Base-by-base conservation (phyloP, 2,888 invertebrate species). In the Drosophila heteroneura region DNA sequence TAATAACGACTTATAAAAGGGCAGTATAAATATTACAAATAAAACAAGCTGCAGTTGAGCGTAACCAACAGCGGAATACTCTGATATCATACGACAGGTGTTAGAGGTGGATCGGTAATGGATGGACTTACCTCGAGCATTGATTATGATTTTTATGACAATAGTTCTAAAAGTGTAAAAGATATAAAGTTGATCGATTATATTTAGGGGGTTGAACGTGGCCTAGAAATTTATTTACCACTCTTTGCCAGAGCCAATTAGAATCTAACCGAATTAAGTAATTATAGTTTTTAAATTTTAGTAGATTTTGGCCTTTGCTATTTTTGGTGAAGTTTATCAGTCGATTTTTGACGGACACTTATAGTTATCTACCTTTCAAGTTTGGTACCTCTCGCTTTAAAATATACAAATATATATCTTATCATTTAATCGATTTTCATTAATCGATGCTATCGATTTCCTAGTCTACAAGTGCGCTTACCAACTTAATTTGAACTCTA, bases 1-100 rank as follows among this genome's bases (percentile, higher is more conserved):
- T 71, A 71, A 76, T 53, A 33, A 9, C 1, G 28, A 5, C 12
- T 51, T 39, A 22, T 82, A 66, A 73, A 78, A 74, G 67, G 61
- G 60, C 63, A 28, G 14, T 70, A 62, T 66, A 70, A 26, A 47
- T 16, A 47, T 16, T 47, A 26, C 26, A 47, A 26, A 26, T 16
- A 47, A 26, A 26, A 7, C 22, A 22, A 47, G 9, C 7, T 22
- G 12, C 12, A 10, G 22, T 44, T 10, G n/a, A n/a, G 41, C 22
- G 22, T 5, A 26, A 26, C 47, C 47, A 47, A 26, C 47, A 26
- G 7, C 47, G 47, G 47, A 47, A 26, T 47, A 16, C 47, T 47
- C 26, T 26, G 47, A 9, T 47, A 47, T 47, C 47, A 22, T 22
- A 44, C 22, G 12, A 22, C 44, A 1, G 22, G 44, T 22, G 22